These are phyloP conservation scores for Danio rerio DNA, from an alignment of 2,113 vertebrate species.

Conservation along the genomic window DNA sequence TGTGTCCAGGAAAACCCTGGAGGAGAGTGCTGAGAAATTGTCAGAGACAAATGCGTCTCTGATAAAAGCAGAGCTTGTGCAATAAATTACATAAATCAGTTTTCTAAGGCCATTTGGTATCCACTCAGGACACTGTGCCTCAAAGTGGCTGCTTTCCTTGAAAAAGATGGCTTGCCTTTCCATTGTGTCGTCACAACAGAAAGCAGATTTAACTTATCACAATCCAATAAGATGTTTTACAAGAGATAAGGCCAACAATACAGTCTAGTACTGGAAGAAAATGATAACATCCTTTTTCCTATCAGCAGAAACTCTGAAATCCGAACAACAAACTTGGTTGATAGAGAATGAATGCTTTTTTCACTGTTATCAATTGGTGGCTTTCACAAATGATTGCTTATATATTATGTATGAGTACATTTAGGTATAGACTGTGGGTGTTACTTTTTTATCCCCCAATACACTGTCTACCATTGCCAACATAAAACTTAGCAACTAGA, in stretches of 20 bases:
- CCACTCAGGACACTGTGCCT: background rate
- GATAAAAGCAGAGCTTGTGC: conserved; percentile 20
- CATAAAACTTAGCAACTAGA: background rate
- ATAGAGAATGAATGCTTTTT: background rate
- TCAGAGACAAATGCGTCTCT: conserved; percentile 2
- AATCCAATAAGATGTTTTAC: background rate
- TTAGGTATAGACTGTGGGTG: background rate
- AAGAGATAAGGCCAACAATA: background rate
- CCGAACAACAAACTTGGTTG: background rate
- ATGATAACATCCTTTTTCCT: background rate
- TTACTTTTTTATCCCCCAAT: background rate
- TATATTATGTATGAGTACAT: background rate
- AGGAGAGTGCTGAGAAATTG: background rate
- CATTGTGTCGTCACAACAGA: background rate
- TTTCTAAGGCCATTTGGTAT: conserved; percentile 8
- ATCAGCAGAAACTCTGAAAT: background rate
- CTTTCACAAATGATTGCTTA: too few species aligned
- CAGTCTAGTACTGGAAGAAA: background rate
- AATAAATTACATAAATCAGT: conserved; percentile 36
- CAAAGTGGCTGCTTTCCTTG: conserved; percentile 1
- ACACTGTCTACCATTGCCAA: background rate
- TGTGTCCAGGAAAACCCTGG: conserved; percentile 4
- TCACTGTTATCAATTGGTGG: background rate
- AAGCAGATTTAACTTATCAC: background rate
- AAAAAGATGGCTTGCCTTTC: background rate